Base-by-base conservation (phyloP, 2,888 invertebrate genomes). In the Labia minor region DNA sequence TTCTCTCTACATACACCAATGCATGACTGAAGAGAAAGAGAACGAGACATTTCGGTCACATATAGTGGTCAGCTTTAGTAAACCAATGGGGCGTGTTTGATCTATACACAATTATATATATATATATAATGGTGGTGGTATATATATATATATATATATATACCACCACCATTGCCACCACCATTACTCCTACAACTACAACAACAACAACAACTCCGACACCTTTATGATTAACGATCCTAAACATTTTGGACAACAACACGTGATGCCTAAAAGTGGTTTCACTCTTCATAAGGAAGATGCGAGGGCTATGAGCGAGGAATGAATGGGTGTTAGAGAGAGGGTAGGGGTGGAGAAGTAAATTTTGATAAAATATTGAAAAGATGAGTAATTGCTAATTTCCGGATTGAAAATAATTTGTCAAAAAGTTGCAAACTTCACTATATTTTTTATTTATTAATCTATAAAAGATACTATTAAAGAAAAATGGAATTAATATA, bases 151-250 rank as follows among this genome's bases (percentile, higher is more conserved):
- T 3, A 4, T 8, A 2, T 16, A 3, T 2, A 3, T 16, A 4
- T 3, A 14, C 14, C n/a, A 11, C 49, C 49, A 4, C 14, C 3
- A 49, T 16, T n/a, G 6, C 49, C 49, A n/a, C 49, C 33, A 33
- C 33, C 3, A 26, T 6, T 26, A 26, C 26, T 8, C 26, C 3
- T 26, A 26, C 26, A 26, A 26, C 26, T 6, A 26, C 26, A 26
- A 26, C 26, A 26, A 49, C 49, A 49, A 49, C 49, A 49, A 11
- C 14, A 11, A 49, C 49, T 3, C 4, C n/a, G 3, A 11, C 49
- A 49, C 49, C n/a, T 49, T 49, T 14, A 49, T 49, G 49, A 49
- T 49, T 49, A 49, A 49, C n/a, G 49, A 49, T 16, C 49, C 49
- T 14, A 26, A 8, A 3, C 26, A 6, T 8, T 8, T 8, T 26